Evolutionary conservation across 2,888 invertebrate genomes (phyloP), one percentile per base, ranked within the genome.

Genomic region (Charanyca ferruginea): DNA sequence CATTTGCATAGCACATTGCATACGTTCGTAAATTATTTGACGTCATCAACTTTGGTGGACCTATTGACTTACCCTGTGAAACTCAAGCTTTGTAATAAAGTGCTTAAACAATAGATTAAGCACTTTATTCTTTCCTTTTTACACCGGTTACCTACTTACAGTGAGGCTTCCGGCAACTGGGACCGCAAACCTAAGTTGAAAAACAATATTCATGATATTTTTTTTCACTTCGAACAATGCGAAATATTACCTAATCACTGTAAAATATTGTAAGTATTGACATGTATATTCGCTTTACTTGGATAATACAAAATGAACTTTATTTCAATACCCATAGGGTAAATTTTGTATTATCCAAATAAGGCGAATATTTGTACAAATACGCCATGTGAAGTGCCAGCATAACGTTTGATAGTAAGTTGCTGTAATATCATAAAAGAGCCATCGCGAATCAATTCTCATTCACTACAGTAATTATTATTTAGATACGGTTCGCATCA

Each of bases 401-500:
- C n/a, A n/a, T 52, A 66, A 11, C 20, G 13, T 47, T 48, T 60
- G 3, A 23, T 44, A n/a, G n/a, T n/a, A n/a, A n/a, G 18, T 52
- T 35, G 20, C 44, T 70, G 35, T 57, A 54, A 6, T 11, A 54
- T 42, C 20, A 48, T 53, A 72, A 59, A 55, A 48, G 41, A 73
- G 47, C 44, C 41, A 55, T 41, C 5, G 22, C 47, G 47, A 79
- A 74, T 60, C n/a, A 60, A 49, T 57, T 54, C 53, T 54, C 63
- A 65, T 67, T 71, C 66, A 72, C 59, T 55, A 72, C 61, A 53
- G 52, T 71, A 55, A 84, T 87, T 85, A 83, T 66, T 59, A 65
- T 82, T 86, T 82, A 18, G 83, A 53, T 52, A 84, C 80, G 83
- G 73, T 59, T 72, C 70, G 78, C 82, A 75, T 75, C 49, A 60